A percentile compares a stretch with the other conserved stretches of the same genome.
Conservation (phyloP, 2,797 vertebrate genomes). For the Darevskia mixta region DNA sequence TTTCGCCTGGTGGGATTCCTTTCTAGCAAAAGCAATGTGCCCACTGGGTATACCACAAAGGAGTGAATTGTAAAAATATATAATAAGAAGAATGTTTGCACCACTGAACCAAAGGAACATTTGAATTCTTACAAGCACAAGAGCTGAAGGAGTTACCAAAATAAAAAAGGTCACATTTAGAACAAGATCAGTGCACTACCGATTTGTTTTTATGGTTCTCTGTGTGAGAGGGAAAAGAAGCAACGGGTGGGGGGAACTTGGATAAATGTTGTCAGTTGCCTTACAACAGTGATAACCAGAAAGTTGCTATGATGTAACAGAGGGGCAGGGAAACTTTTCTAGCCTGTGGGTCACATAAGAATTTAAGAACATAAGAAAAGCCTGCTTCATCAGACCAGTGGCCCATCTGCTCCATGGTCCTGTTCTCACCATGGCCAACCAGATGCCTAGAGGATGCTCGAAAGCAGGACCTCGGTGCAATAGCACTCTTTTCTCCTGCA, state of each 20-base stretch:
- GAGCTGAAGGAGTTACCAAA: conserved; percentile 12
- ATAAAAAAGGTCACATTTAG: conserved; percentile 4
- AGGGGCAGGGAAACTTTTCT: neutral
- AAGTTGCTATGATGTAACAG: neutral
- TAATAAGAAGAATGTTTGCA: neutral
- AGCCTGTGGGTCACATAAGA: neutral
- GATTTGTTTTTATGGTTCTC: conserved; percentile 18
- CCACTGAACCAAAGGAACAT: conserved; percentile 20
- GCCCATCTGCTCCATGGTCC: neutral
- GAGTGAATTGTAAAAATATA: conserved; percentile 18
- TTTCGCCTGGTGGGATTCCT: conserved; percentile 34
- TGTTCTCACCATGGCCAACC: neutral
- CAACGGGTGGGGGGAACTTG: neutral
- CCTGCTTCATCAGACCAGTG: neutral
- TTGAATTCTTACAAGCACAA: conserved; percentile 21
- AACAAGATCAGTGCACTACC: neutral
- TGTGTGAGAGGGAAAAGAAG: neutral
- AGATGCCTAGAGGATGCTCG: neutral
- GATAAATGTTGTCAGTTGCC: neutral
- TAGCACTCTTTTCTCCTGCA: too few species aligned
- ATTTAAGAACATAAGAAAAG: neutral
- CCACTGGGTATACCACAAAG: conserved; percentile 3
- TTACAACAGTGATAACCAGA: neutral
- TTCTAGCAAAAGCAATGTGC: conserved; percentile 12
- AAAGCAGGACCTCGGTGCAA: neutral